Evolutionary conservation across 2,888 invertebrate genomes (phyloP).

Genomic region (Thymelicus sylvestris): DNA sequence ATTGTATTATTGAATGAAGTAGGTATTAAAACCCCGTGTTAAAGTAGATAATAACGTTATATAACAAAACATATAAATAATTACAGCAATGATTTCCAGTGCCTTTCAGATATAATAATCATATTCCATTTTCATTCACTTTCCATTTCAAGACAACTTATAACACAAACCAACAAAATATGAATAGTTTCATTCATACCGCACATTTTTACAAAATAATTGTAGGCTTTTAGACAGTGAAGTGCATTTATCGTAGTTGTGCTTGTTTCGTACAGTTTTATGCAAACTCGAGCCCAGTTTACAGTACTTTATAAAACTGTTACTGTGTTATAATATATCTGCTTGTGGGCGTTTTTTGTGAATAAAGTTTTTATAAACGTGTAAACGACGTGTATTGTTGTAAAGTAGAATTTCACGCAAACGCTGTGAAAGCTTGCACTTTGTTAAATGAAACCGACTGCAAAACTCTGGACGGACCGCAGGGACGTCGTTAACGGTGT

Average conservation of each 20-base stretch:
- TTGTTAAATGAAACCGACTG: constrained; percentile 71
- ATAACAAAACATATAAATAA: background rate
- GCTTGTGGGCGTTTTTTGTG: constrained; percentile 42
- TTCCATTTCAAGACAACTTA: background rate
- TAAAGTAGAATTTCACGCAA: constrained; percentile 63
- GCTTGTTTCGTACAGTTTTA: constrained; percentile 17
- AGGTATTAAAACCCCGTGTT: background rate
- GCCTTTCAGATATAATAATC: constrained; percentile 1
- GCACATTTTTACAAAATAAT: constrained; percentile 15
- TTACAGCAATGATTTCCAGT: background rate
- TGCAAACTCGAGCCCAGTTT: constrained; percentile 19
- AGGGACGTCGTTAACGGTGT: constrained; percentile 62
- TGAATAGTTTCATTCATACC: constrained; percentile 4
- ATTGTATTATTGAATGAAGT: background rate
- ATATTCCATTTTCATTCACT: background rate
- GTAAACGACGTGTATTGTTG: constrained; percentile 62
- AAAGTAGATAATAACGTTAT: background rate
- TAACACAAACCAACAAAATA: background rate
- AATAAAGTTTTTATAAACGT: constrained; percentile 51
- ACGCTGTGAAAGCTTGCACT: constrained; percentile 73
- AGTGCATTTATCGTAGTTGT: constrained; percentile 27
- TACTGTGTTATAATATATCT: constrained; percentile 32
- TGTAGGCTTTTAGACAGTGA: constrained; percentile 31
- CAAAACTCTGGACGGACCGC: constrained; percentile 62
- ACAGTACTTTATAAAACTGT: constrained; percentile 30